Evolutionary conservation across 2,797 vertebrate species (phyloP), one percentile per base, ranked within the genome.

Genomic region (Semaprochilodus insignis): DNA sequence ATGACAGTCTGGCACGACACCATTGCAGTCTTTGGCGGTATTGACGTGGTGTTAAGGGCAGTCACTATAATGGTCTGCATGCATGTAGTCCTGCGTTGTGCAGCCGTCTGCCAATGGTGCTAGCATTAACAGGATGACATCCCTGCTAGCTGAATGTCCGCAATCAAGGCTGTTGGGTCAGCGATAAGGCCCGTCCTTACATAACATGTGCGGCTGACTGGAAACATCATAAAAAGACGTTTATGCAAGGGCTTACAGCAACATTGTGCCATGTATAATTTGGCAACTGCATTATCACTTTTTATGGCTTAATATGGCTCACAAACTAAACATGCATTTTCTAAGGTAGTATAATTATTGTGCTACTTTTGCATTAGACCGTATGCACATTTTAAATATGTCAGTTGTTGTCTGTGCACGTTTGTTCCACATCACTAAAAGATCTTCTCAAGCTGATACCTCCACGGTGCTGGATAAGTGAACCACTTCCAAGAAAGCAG

Each of bases 401-500:
- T 34, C 72, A 74, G 52, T 27, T 57, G 52, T 34, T 31, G 34
- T 21, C 27, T 34, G 15, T 54, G 25, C 48, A 74, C 21, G 25
- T 73, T 55, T 34, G 52, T 34, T 74, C 54, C 27, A 57, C 27
- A 57, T 34, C 66, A 44, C 16, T 74, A 19, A 17, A 57, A 34
- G 17, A 55, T 73, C 52, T 57, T 36, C 72, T 74, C 11, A 34
- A 57, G 10, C 72, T 55, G 57, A 31, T 36, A 52, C 8, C 27
- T 36, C 13, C 19, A 48, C 23, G 31, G 19, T 73, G 67, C n/a
- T 70, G 17, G 17, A n/a, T 44, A 67, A 44, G 25, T 55, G 19
- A 74, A 74, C 72, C 52, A 36, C 15, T 73, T 11, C 17, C 65
- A 31, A 74, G 60, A 23, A 75, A 81, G 15, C 72, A 69, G 36